Evolutionary conservation across 2,113 vertebrate species (phyloP).

Genomic region (Artemisiospiza belli): DNA sequence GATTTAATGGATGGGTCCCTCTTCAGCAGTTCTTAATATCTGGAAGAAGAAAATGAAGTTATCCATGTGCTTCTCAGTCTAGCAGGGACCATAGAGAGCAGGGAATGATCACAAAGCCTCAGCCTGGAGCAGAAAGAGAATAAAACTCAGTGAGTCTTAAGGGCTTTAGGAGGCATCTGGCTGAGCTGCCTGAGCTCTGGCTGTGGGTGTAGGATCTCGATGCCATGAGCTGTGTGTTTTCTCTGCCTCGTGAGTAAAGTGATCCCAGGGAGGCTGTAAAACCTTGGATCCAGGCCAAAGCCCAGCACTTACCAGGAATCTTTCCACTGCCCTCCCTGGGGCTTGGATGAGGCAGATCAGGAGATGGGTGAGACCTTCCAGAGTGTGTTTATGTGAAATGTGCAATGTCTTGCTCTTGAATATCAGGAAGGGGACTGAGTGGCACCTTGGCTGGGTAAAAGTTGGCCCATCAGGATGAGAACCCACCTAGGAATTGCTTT

Average conservation of each 20-base stretch:
- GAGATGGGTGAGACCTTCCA: not conserved
- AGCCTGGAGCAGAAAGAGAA: not conserved
- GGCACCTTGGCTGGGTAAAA: not conserved
- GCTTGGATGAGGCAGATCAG: fast-evolving
- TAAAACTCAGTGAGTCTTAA: not conserved
- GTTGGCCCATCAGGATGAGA: not conserved
- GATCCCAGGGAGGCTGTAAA: not conserved
- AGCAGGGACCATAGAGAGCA: not conserved
- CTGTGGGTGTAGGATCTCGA: not conserved
- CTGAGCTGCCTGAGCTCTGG: not conserved
- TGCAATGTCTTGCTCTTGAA: fast-evolving
- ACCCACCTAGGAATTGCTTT: not conserved
- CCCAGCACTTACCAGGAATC: not conserved
- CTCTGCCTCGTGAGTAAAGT: not conserved
- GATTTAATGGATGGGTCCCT: not conserved
- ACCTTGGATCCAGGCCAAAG: not conserved
- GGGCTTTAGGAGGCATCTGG: not conserved
- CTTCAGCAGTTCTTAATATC: not conserved
- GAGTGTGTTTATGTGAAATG: not conserved
- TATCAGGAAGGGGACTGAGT: not conserved
- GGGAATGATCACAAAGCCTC: not conserved
- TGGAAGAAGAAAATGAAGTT: not conserved
- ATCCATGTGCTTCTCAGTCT: not conserved
- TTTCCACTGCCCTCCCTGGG: not conserved
- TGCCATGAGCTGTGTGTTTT: not conserved